Evolutionary conservation across 64 coral and sea anemone genomes (phyloP), one percentile per base, ranked within the genome.

Genomic region (Catalaphyllia jardinei): DNA sequence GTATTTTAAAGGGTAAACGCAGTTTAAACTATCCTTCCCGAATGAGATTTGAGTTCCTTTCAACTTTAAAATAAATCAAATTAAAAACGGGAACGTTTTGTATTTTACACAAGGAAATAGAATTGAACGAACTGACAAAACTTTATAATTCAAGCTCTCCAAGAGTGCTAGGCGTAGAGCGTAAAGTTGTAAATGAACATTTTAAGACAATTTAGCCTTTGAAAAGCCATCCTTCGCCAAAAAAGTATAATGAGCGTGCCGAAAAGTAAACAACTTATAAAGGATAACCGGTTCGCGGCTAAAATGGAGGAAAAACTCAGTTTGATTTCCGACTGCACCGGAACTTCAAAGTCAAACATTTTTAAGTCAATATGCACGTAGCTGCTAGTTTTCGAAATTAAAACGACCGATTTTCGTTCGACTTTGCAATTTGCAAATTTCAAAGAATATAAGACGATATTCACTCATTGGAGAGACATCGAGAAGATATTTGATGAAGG

Each of bases 241-340:
- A 85, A 85, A 55, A 42, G 20, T 27, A 51, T 85, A 71, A 50
- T 85, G 81, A 85, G 67, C 69, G 31, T 33, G 64, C 62, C 81
- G 62, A 85, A 85, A 85, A 85, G 35, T 85, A 85, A 85, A 85
- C 81, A 85, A 12, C 31, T 85, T 85, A 85, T 67, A 67, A 7
- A 46, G 46, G 10, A 29, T 33, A 85, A 85, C 60, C 62, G 62
- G 35, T 64, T 39, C 13, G 81, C 28, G 62, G 81, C 63, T 69
- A 85, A 85, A 67, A 85, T 85, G 31, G 69, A 69, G 38, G 62
- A 67, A 85, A 85, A 64, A 71, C 64, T 16, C 81, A 71, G 81
- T 39, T 12, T 38, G 62, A 85, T 85, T 85, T 85, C 81, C 81
- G 81, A 85, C 49, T 50, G 50, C 51, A n/a, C 81, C 81, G 81